These are phyloP conservation scores for Australoheros scitulus DNA, from an alignment of 2,113 vertebrate species.

Conservation along the genomic window DNA sequence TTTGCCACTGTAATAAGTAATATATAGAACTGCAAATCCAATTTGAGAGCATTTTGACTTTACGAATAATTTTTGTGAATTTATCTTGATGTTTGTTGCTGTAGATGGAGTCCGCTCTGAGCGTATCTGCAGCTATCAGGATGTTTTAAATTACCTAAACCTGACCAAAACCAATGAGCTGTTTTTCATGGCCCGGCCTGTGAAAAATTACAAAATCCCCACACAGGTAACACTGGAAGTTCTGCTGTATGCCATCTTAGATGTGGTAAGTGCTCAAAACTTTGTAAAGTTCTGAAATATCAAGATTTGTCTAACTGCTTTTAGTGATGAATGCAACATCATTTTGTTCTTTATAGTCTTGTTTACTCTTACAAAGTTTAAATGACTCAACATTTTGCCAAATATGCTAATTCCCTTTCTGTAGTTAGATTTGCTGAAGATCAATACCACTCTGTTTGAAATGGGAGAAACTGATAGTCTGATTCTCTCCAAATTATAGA, in stretches of 20 bases:
- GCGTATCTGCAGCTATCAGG: slow-evolving; percentile 64
- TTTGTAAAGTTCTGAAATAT: neutral
- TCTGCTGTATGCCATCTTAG: slow-evolving; percentile 69
- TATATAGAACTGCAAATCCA: neutral
- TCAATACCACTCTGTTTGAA: no score
- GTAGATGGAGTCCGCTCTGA: slow-evolving; percentile 19
- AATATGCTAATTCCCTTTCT: no score
- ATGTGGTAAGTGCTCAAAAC: slow-evolving; percentile 54
- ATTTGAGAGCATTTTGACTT: neutral
- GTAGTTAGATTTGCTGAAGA: no score
- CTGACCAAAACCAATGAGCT: slow-evolving; percentile 57
- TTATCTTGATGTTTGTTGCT: neutral
- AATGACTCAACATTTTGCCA: no score
- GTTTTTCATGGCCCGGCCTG: slow-evolving; percentile 61
- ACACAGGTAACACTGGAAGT: slow-evolving; percentile 58
- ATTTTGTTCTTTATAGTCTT: neutral
- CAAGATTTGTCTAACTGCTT: no score
- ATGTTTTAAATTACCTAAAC: slow-evolving; percentile 65
- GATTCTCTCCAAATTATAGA: neutral
- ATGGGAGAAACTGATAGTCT: no score
- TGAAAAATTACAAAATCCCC: slow-evolving; percentile 55
- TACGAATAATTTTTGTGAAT: neutral
- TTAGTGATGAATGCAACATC: neutral
- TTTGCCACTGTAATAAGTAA: no score
- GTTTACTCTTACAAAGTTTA: no score